phyloP scores from a whole-genome alignment of 2,888 invertebrate species.

The Aporophyla nigra region DNA sequence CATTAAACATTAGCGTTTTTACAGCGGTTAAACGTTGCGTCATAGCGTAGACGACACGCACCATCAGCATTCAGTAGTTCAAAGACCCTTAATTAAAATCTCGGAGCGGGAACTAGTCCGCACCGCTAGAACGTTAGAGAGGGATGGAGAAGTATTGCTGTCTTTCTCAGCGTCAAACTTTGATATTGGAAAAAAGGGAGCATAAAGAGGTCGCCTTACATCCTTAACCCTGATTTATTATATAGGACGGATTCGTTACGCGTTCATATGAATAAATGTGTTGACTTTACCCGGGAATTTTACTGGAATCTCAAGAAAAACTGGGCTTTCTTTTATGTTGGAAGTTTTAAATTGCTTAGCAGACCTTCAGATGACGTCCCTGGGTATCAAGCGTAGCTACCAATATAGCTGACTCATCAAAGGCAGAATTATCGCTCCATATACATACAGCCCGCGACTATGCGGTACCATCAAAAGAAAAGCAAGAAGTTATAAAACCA shows the following conservation, averaged over 20 bases:
- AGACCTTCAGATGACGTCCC: background rate
- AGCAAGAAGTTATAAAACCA: constrained; percentile 27
- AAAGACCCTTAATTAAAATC: constrained; percentile 81
- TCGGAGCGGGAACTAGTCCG: constrained; percentile 70
- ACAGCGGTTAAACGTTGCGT: constrained; percentile 64
- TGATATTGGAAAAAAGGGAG: constrained; percentile 52
- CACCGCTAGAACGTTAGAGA: constrained; percentile 68
- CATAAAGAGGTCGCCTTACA: constrained; percentile 45
- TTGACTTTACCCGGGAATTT: constrained; percentile 31
- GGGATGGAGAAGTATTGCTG: constrained; percentile 51
- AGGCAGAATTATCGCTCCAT: background rate
- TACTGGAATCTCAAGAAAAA: constrained; percentile 3
- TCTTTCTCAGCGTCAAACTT: constrained; percentile 53
- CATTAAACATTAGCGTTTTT: constrained; percentile 58
- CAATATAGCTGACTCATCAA: constrained; percentile 11
- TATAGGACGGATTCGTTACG: constrained; percentile 26
- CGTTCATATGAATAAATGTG: constrained; percentile 24
- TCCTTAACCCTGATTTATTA: constrained; percentile 44
- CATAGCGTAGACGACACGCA: constrained; percentile 69
- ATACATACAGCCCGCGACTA: background rate
- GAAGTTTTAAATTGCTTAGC: constrained; percentile 6
- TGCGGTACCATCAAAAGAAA: constrained; percentile 26
- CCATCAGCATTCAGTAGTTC: constrained; percentile 74
- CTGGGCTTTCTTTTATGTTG: background rate
- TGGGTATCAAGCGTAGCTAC: constrained; percentile 5